phyloP scores from a whole-genome alignment of 2,888 invertebrate genomes.

The Drosophila niveifrons region DNA sequence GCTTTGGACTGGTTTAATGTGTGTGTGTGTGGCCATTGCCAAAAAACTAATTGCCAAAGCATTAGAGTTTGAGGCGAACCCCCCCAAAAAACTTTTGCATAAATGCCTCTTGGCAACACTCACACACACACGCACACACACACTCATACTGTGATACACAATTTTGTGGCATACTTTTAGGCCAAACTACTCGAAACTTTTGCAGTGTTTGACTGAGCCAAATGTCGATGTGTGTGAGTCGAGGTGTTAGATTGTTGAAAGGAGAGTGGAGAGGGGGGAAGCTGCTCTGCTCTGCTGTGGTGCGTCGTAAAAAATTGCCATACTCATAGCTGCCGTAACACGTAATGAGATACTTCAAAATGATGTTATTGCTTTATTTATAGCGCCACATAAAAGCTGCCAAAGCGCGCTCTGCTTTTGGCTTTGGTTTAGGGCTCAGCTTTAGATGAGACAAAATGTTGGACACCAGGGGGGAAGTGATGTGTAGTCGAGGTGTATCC shows the following conservation, averaged over 20 bases:
- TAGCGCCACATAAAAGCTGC: slow-evolving; percentile 67
- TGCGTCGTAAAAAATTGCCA: slow-evolving; percentile 72
- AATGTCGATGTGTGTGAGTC: slow-evolving; percentile 20
- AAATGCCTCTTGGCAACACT: slow-evolving; percentile 53
- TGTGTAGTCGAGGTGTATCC: slow-evolving; percentile 1
- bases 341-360: slow-evolving; percentile 81
- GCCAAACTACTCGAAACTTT: slow-evolving; percentile 62
- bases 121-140: slow-evolving; percentile 25
- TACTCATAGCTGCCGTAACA: slow-evolving; percentile 72
- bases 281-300: slow-evolving; percentile 12
- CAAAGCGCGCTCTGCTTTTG: slow-evolving; percentile 29
- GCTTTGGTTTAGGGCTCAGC: slow-evolving; percentile 41
- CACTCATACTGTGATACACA: slow-evolving; percentile 4
- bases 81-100: slow-evolving; percentile 70
- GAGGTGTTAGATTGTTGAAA: background rate
- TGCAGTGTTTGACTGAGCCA: slow-evolving; percentile 18
- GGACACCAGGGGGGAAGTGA: background rate
- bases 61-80: slow-evolving; percentile 44
- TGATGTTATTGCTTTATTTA: slow-evolving; percentile 82
- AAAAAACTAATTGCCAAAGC: slow-evolving; percentile 74
- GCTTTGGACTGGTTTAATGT: slow-evolving; percentile 48
- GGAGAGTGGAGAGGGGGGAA: background rate
- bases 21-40: slow-evolving; percentile 52
- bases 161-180: slow-evolving; percentile 64
- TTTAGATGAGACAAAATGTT: background rate